phyloP scores from a whole-genome alignment of 2,113 vertebrate species.

The Oreochromis tanganicae region DNA sequence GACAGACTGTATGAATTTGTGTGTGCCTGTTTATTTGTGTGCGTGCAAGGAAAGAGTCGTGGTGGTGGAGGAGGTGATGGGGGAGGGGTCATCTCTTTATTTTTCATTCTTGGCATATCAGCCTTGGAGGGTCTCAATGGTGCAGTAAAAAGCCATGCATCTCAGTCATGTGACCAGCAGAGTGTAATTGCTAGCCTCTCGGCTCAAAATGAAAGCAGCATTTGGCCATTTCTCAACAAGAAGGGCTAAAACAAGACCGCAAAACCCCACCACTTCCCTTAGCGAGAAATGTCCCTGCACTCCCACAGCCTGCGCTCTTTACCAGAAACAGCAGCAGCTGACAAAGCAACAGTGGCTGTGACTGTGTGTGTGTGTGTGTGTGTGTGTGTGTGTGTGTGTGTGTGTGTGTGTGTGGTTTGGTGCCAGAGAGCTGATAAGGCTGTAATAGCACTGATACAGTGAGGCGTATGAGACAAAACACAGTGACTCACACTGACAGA shows the following conservation, averaged over 20 bases:
- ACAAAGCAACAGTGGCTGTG: constrained; percentile 30
- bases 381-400: background rate
- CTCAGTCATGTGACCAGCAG: constrained; percentile 30
- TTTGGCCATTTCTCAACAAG: constrained; percentile 60
- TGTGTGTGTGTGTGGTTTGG: background rate
- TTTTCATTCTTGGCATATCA: constrained; percentile 60
- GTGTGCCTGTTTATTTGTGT: constrained; percentile 12
- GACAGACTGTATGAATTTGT: background rate
- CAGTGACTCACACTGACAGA: too few species aligned
- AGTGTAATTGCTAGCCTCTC: constrained; percentile 48
- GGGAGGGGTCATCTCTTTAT: constrained; percentile 30
- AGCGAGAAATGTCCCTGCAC: constrained; percentile 58
- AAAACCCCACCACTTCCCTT: constrained; percentile 66
- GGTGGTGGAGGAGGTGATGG: background rate
- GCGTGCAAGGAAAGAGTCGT: background rate
- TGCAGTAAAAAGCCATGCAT: constrained; percentile 53
- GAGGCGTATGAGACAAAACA: too few species aligned
- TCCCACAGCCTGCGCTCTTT: constrained; percentile 55
- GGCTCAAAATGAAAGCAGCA: constrained; percentile 48
- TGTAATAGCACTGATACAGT: too few species aligned
- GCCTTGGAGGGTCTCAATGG: constrained; percentile 41
- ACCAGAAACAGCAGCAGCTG: constrained; percentile 63
- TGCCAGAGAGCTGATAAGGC: too few species aligned
- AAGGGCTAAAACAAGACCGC: constrained; percentile 49
- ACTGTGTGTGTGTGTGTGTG: background rate